phyloP scores from a whole-genome alignment of 2,888 invertebrate species.

The Pogonocherus hispidulus region DNA sequence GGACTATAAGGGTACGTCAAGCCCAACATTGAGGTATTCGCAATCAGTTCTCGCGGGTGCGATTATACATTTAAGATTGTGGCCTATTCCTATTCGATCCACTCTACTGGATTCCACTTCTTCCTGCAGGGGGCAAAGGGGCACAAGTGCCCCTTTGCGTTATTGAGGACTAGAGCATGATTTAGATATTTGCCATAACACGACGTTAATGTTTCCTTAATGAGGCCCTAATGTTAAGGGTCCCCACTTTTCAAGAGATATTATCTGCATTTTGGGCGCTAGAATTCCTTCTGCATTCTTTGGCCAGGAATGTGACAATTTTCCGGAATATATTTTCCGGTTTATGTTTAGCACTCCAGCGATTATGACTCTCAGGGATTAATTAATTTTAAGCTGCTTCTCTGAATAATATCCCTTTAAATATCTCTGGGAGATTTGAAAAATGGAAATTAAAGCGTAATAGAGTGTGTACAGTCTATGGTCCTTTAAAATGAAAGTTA shows the following conservation, averaged over 20 bases:
- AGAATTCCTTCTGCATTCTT: constrained; percentile 7
- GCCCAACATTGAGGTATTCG: constrained; percentile 57
- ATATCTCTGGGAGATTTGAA: no score
- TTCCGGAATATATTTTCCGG: neutral
- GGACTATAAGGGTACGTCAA: constrained; percentile 40
- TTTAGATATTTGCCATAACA: constrained; percentile 38
- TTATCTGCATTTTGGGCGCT: constrained; percentile 7
- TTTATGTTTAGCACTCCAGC: constrained; percentile 1
- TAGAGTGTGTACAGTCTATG: no score
- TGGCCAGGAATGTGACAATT: neutral
- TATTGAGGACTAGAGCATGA: constrained; percentile 53
- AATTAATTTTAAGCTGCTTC: neutral
- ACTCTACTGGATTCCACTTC: constrained; percentile 43
- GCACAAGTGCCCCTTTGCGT: constrained; percentile 36
- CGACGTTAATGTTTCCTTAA: constrained; percentile 29
- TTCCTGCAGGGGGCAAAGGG: no score
- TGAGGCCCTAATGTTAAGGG: constrained; percentile 8
- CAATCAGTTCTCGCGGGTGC: constrained; percentile 62
- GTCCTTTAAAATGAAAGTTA: no score
- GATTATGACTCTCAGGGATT: neutral
- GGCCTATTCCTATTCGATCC: constrained; percentile 53
- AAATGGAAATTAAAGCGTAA: no score
- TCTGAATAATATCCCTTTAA: neutral
- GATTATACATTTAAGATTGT: constrained; percentile 56
- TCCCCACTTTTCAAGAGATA: neutral